Evolutionary conservation across 2,888 invertebrate genomes (phyloP).

Genomic region (Ecliptopera silaceata): DNA sequence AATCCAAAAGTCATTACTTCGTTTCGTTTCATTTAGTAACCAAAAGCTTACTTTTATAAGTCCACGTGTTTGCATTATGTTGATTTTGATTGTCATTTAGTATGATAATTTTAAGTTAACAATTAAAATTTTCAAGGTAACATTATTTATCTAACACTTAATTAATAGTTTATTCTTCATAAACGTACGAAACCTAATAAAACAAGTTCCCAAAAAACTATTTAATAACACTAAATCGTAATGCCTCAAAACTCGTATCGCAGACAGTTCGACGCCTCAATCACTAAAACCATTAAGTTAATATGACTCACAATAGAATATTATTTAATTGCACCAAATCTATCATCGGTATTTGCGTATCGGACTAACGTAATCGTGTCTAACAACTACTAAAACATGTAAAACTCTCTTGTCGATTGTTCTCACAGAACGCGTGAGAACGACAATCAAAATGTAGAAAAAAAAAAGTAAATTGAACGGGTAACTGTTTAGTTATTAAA

Average conservation of each 20-base stretch:
- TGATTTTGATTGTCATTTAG: too few species aligned
- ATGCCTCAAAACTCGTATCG: slow-evolving; percentile 15
- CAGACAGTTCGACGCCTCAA: slow-evolving; percentile 37
- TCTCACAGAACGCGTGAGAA: slow-evolving; percentile 78
- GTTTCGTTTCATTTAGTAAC: too few species aligned
- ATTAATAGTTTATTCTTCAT: slow-evolving; percentile 14
- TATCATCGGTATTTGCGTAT: slow-evolving; percentile 61
- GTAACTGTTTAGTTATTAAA: slow-evolving; percentile 77
- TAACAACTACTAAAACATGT: slow-evolving; percentile 60
- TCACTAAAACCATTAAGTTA: slow-evolving; percentile 34
- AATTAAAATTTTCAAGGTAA: too few species aligned
- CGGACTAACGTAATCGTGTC: slow-evolving; percentile 59
- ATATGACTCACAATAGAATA: slow-evolving; percentile 38
- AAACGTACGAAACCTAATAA: slow-evolving; percentile 12
- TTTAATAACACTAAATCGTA: slow-evolving; percentile 23
- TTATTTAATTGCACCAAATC: slow-evolving; percentile 43
- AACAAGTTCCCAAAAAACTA: slow-evolving; percentile 21
- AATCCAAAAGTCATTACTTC: too few species aligned
- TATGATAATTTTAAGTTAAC: too few species aligned
- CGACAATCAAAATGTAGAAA: slow-evolving; percentile 58
- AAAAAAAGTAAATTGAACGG: slow-evolving; percentile 45
- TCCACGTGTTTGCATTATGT: too few species aligned
- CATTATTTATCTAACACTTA: not conserved
- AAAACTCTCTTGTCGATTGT: slow-evolving; percentile 60
- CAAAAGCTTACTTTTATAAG: too few species aligned